These are phyloP conservation scores for Pteronotus mesoamericanus DNA, from an alignment of 2,797 vertebrate species.

Conservation along the genomic window DNA sequence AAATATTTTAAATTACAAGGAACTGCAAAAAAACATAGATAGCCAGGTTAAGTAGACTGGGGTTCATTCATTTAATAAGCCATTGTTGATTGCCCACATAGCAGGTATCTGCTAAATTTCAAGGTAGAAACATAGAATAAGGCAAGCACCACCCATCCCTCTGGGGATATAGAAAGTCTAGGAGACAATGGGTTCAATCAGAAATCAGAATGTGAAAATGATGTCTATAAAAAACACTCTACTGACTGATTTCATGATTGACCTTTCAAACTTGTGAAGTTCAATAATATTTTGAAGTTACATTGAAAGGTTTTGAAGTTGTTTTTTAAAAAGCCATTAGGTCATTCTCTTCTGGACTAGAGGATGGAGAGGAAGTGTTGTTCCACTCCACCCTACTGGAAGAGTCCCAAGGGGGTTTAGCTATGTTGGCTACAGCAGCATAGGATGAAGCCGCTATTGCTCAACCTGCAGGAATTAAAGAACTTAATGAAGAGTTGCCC, in stretches of 20 bases:
- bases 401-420: constrained; percentile 58
- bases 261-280: constrained; percentile 4
- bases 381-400: constrained; percentile 77
- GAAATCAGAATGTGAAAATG: too few species aligned
- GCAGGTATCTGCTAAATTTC: background rate
- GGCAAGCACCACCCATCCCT: background rate
- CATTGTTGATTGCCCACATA: background rate
- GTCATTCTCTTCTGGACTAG: constrained; percentile 76
- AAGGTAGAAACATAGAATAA: background rate
- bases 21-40: background rate
- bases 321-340: constrained; percentile 77
- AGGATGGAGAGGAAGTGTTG: constrained; percentile 79
- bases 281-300: constrained; percentile 51
- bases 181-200: background rate
- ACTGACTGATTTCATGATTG: background rate
- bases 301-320: constrained; percentile 61
- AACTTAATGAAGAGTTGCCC: background rate
- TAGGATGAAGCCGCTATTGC: constrained; percentile 15
- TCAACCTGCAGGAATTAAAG: background rate
- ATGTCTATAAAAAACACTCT: background rate
- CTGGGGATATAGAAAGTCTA: background rate
- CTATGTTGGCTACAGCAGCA: constrained; percentile 64
- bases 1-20: constrained; percentile 8
- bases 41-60: background rate
- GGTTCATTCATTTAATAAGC: background rate